Evolutionary conservation across 2,888 invertebrate species (phyloP).

Genomic region (Hybos culiciformis): DNA sequence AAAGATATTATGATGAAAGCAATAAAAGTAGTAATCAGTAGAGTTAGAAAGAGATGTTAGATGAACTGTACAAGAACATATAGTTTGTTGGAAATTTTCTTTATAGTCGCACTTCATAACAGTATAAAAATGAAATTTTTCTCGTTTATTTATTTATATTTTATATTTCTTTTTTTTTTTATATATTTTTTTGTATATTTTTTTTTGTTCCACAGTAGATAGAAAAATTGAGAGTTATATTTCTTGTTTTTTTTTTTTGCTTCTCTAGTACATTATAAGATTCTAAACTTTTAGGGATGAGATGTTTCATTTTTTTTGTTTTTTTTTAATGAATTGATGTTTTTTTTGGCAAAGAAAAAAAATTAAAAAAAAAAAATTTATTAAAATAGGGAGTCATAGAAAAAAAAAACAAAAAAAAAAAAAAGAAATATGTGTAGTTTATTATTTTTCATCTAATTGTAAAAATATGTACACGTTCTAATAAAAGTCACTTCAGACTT

Average conservation of each 20-base stretch:
- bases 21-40: constrained; percentile 3
- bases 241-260: neutral
- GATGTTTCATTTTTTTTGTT: too few species aligned
- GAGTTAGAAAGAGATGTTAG: neutral
- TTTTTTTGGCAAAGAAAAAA: too few species aligned
- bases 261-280: neutral
- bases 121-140: neutral
- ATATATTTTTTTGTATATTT: neutral
- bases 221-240: neutral
- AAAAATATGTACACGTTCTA: too few species aligned
- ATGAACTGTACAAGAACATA: neutral
- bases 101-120: constrained; percentile 2
- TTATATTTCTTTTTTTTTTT: neutral
- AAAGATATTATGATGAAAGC: neutral
- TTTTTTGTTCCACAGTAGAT: neutral
- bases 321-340: too few species aligned
- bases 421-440: too few species aligned
- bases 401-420: too few species aligned
- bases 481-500: too few species aligned
- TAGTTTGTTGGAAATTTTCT: constrained; percentile 2
- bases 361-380: too few species aligned
- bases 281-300: neutral
- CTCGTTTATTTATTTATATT: neutral
- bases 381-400: too few species aligned
- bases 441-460: too few species aligned